Conservation (phyloP, 2,113 vertebrate genomes). For the Andinoacara biseriatus region DNA sequence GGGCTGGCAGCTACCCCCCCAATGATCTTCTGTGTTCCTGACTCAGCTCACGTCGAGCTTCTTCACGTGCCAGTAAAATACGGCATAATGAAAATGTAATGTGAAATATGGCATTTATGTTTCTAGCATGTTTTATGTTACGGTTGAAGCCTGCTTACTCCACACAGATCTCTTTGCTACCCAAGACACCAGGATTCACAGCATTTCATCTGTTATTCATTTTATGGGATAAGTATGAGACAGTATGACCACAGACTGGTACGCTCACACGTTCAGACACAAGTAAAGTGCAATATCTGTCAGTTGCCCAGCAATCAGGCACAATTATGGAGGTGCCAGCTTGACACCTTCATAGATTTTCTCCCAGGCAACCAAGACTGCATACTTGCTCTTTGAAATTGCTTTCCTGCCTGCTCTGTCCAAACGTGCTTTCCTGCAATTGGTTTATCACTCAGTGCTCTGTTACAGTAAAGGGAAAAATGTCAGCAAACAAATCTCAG, state of each 20-base stretch:
- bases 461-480: not conserved
- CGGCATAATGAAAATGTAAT: not conserved
- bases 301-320: not conserved
- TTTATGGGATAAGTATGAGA: not conserved
- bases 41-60: no score
- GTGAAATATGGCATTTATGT: not conserved
- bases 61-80: no score
- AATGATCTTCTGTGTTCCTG: no score
- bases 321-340: not conserved
- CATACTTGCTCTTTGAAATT: not conserved
- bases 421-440: not conserved
- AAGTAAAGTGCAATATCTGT: not conserved
- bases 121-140: no score
- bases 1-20: no score
- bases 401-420: not conserved
- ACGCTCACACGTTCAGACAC: not conserved
- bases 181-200: not conserved
- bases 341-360: not conserved
- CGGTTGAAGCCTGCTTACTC: not conserved
- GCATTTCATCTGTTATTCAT: not conserved
- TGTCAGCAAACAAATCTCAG: not conserved
- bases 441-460: not conserved
- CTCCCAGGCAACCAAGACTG: not conserved
- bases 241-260: not conserved
- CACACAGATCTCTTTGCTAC: not conserved